Conservation (phyloP, 1,140 invertebrate genomes). For the Dinothrombium tinctorium region DNA sequence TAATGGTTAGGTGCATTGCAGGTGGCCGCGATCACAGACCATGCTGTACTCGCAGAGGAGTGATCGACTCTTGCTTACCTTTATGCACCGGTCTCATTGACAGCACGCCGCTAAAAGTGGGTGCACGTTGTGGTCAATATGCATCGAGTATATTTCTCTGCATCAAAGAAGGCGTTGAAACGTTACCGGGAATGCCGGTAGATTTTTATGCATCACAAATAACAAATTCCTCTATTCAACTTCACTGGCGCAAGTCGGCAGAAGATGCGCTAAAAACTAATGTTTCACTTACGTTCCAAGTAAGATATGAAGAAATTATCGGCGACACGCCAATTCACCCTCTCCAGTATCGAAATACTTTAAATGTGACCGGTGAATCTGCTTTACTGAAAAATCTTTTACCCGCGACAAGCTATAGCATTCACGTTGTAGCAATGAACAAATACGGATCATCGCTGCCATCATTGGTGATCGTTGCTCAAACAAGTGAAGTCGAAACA, state of each 20-base stretch:
- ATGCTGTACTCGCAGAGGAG: slow-evolving; percentile 45
- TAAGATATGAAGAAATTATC: slow-evolving; percentile 32
- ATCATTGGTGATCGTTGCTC: slow-evolving; percentile 46
- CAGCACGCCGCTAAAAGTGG: slow-evolving; percentile 26
- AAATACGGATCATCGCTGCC: slow-evolving; percentile 45
- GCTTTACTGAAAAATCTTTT: slow-evolving; percentile 32
- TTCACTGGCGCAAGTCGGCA: slow-evolving; percentile 40
- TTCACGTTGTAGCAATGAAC: slow-evolving; percentile 47
- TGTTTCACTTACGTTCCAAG: slow-evolving; percentile 27
- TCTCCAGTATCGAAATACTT: slow-evolving; percentile 12
- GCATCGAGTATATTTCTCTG: slow-evolving; percentile 59
- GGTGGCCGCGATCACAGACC: slow-evolving; percentile 42
- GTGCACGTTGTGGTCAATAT: slow-evolving; percentile 41
- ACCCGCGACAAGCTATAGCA: slow-evolving; percentile 36
- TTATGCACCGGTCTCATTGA: slow-evolving; percentile 41
- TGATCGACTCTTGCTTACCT: slow-evolving; percentile 38
- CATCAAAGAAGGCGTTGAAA: slow-evolving; percentile 51
- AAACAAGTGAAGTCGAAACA: slow-evolving; percentile 22
- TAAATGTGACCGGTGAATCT: slow-evolving; percentile 34
- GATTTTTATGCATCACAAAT: slow-evolving; percentile 41
- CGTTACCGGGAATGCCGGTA: slow-evolving; percentile 42
- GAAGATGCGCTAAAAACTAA: slow-evolving; percentile 32
- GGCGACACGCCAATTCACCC: slow-evolving; percentile 14
- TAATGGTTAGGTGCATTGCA: slow-evolving; percentile 34
- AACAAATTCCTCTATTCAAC: slow-evolving; percentile 30